Percentiles rank a stretch among this genome's conserved stretches.
phyloP scores from a whole-genome alignment of 2,113 vertebrate genomes.

The Pogona vitticeps region DNA sequence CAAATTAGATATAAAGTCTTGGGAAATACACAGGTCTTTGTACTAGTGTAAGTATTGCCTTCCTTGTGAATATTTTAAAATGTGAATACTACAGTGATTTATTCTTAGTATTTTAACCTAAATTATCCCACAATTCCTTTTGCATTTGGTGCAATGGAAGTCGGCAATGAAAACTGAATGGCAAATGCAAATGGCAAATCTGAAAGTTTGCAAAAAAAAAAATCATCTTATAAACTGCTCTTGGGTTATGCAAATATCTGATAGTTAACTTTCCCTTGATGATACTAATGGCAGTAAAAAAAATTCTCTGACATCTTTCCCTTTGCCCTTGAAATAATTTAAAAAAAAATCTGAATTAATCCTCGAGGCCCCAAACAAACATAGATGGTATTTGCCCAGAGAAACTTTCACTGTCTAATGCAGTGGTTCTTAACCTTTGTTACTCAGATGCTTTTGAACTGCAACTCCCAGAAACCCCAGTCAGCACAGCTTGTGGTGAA shows the following conservation, averaged over 20 bases:
- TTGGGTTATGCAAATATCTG: not conserved
- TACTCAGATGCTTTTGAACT: too few species aligned
- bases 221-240: not conserved
- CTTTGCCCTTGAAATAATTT: too few species aligned
- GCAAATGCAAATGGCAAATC: not conserved
- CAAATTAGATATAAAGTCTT: not conserved
- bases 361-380: too few species aligned
- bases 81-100: not conserved
- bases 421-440: too few species aligned
- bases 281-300: too few species aligned
- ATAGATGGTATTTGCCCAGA: not conserved
- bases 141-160: not conserved
- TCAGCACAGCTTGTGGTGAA: too few species aligned
- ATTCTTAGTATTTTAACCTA: not conserved
- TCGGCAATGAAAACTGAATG: not conserved
- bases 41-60: not conserved
- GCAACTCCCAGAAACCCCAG: too few species aligned
- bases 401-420: not conserved
- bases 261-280: not conserved
- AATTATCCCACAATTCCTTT: not conserved
- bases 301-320: too few species aligned
- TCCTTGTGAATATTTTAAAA: not conserved
- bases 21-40: not conserved
- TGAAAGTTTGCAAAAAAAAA: not conserved
- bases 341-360: too few species aligned